phyloP scores from a whole-genome alignment of 2,888 invertebrate genomes.

The Eustalomyia histrio region DNA sequence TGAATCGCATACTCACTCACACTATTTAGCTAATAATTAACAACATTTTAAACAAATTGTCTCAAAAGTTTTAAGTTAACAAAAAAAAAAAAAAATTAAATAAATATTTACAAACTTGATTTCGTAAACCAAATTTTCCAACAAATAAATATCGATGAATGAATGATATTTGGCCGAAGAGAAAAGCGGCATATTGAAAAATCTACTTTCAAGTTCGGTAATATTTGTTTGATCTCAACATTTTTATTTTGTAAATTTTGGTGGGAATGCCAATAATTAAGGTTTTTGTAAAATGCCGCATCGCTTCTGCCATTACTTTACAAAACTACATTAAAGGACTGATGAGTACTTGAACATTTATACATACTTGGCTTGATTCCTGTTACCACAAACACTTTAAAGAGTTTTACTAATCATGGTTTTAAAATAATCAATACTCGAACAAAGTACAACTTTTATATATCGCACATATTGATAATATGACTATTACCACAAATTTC shows the following conservation, averaged over 20 bases:
- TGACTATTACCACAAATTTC: slow-evolving; percentile 64
- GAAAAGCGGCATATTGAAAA: slow-evolving; percentile 55
- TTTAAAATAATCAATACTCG: slow-evolving; percentile 64
- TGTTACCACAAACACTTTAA: slow-evolving; percentile 50
- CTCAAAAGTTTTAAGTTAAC: neutral
- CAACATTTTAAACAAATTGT: slow-evolving; percentile 57
- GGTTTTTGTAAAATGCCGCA: slow-evolving; percentile 57
- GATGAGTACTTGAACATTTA: slow-evolving; percentile 40
- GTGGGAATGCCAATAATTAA: slow-evolving; percentile 57
- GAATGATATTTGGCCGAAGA: slow-evolving; percentile 17
- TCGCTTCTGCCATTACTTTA: slow-evolving; percentile 27
- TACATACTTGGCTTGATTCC: too few relatives aligned
- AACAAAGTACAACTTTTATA: neutral
- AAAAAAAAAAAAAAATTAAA: slow-evolving; percentile 33
- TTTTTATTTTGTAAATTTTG: slow-evolving; percentile 38
- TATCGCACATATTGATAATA: slow-evolving; percentile 44
- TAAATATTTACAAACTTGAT: slow-evolving; percentile 63
- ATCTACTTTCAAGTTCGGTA: slow-evolving; percentile 60
- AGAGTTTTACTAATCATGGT: slow-evolving; percentile 56
- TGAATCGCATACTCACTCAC: slow-evolving; percentile 2
- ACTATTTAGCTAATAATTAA: slow-evolving; percentile 46
- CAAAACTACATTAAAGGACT: slow-evolving; percentile 55
- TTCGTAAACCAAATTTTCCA: slow-evolving; percentile 46
- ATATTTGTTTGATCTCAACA: slow-evolving; percentile 59
- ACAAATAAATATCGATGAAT: slow-evolving; percentile 40